These are phyloP conservation scores for Sebastolobus altivelis DNA, from an alignment of 2,797 vertebrate species.

Conservation along the genomic window DNA sequence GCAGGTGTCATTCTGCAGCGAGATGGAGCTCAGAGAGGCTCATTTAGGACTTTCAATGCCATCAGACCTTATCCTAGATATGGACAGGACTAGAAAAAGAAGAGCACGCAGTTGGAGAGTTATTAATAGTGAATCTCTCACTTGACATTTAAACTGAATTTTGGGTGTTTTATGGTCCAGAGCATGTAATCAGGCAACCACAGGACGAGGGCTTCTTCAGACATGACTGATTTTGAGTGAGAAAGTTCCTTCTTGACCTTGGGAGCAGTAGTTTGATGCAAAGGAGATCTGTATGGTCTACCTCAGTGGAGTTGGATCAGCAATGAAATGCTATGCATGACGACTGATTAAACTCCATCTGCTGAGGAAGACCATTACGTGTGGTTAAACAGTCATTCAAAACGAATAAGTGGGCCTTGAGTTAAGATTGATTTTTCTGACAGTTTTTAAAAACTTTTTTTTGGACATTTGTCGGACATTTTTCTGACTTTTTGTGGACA, in stretches of 20 bases:
- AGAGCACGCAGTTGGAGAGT: too few species aligned
- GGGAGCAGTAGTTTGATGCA: too few species aligned
- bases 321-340: neutral
- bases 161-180: neutral
- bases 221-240: neutral
- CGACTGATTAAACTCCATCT: neutral
- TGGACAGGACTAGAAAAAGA: neutral
- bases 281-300: neutral
- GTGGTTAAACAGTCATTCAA: neutral
- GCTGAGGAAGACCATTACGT: neutral
- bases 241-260: neutral
- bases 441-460: too few species aligned
- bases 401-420: too few species aligned
- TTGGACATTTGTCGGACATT: too few species aligned
- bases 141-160: too few species aligned
- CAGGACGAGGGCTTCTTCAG: neutral
- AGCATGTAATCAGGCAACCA: neutral
- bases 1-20: conserved; percentile 53
- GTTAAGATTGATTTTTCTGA: neutral
- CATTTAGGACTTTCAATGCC: neutral
- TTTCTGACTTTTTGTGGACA: too few species aligned
- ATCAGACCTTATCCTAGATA: neutral
- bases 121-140: neutral
- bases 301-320: neutral
- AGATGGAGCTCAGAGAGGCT: neutral